phyloP scores from a whole-genome alignment of 2,888 invertebrate genomes.

The Leptopilina syphax region DNA sequence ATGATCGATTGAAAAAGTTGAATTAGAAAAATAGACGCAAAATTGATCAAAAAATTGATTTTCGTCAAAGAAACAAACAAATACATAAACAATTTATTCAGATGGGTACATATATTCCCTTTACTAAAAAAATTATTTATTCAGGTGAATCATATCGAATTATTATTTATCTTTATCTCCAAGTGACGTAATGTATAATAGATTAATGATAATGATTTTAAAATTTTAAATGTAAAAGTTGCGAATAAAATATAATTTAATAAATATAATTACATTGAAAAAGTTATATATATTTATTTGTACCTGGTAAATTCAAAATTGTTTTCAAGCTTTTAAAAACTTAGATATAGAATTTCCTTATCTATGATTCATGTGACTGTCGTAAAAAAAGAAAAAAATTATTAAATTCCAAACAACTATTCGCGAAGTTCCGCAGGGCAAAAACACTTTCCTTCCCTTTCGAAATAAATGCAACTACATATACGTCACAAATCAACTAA shows the following conservation, averaged over 20 bases:
- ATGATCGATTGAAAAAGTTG: neutral
- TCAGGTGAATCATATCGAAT: too few species aligned
- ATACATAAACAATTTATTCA: too few species aligned
- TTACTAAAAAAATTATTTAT: too few species aligned
- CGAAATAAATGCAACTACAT: constrained; percentile 10
- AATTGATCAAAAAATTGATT: neutral
- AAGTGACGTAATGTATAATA: too few species aligned
- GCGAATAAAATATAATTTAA: too few species aligned
- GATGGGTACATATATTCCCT: too few species aligned
- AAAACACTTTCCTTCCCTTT: constrained; percentile 24
- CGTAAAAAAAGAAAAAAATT: neutral
- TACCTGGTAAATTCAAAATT: neutral
- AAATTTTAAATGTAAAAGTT: too few species aligned
- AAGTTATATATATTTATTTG: neutral
- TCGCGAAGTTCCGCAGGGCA: neutral
- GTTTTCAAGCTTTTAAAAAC: neutral
- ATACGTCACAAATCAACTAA: constrained; percentile 1
- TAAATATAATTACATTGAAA: too few species aligned
- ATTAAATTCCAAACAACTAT: neutral
- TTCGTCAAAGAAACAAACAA: neutral
- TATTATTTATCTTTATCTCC: too few species aligned
- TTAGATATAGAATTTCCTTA: neutral
- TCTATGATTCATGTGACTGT: constrained; percentile 15
- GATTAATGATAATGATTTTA: too few species aligned
- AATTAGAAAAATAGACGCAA: neutral